These are phyloP conservation scores for Lepisosteus oculatus DNA, from an alignment of 2,113 vertebrate species.

Conservation along the genomic window DNA sequence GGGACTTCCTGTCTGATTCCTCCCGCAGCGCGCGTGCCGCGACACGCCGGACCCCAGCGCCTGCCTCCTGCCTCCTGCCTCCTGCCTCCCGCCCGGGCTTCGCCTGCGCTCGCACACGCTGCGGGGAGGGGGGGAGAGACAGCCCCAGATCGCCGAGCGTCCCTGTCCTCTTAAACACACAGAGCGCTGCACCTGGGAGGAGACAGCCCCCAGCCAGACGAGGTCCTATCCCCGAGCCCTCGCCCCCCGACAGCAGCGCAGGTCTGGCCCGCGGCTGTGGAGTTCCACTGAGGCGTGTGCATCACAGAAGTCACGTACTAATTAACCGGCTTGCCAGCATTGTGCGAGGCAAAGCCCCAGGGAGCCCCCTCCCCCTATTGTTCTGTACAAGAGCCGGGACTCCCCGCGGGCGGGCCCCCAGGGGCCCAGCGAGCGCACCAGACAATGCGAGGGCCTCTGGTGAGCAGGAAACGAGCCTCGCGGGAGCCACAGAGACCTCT, in stretches of 20 bases:
- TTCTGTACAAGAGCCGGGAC: too few species aligned
- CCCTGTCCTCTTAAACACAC: neutral
- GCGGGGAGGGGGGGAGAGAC: neutral
- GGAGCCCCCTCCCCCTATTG: too few species aligned
- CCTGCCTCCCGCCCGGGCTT: neutral
- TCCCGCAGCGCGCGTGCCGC: slow-evolving; percentile 8
- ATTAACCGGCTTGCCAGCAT: too few species aligned
- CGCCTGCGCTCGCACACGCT: neutral
- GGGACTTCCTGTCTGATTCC: slow-evolving; percentile 33
- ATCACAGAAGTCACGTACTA: slow-evolving; percentile 1
- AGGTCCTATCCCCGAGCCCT: neutral
- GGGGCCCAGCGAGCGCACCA: neutral
- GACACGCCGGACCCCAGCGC: neutral
- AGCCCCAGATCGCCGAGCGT: neutral
- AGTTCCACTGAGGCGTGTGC: slow-evolving; percentile 11
- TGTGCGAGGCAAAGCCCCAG: too few species aligned
- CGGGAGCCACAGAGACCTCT: too few species aligned
- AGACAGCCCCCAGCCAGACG: neutral
- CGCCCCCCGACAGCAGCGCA: neutral
- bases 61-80: neutral
- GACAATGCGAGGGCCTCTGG: slow-evolving; percentile 2
- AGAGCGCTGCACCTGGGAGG: too few species aligned
- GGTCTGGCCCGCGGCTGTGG: neutral
- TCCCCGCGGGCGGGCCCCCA: neutral
- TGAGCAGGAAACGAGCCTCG: neutral